Evolutionary conservation across 2,797 vertebrate species (phyloP).

Genomic region (Chromobotia macracanthus): DNA sequence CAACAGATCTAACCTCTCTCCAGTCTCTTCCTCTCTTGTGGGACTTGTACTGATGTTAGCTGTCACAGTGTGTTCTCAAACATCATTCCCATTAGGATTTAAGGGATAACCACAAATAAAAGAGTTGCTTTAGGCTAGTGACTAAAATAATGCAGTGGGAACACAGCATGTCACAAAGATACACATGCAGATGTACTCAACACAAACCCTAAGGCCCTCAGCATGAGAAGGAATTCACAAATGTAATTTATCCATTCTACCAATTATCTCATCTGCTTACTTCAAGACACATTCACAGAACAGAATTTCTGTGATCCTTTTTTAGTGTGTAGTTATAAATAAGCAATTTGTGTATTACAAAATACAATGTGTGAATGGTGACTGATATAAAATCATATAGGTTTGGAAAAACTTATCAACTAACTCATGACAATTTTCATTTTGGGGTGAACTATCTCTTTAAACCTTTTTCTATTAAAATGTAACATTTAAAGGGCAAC

Average conservation of each 20-base stretch:
- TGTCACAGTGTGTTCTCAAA: slow-evolving; percentile 37
- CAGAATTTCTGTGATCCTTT: background rate
- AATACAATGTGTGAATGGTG: too few species aligned
- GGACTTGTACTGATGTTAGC: slow-evolving; percentile 29
- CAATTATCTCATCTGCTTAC: background rate
- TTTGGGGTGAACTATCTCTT: too few species aligned
- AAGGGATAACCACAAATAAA: slow-evolving; percentile 54
- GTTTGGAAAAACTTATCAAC: too few species aligned
- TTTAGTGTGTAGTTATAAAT: background rate
- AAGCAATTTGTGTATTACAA: background rate
- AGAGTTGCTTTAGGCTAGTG: slow-evolving; percentile 60
- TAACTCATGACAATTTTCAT: too few species aligned
- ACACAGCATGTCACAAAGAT: slow-evolving; percentile 46
- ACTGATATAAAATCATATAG: too few species aligned
- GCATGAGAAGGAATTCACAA: slow-evolving; percentile 38
- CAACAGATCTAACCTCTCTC: background rate
- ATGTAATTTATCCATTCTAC: too few species aligned
- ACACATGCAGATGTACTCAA: slow-evolving; percentile 17
- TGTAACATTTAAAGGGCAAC: too few species aligned
- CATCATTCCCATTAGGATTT: slow-evolving; percentile 54
- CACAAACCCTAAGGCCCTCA: slow-evolving; percentile 37
- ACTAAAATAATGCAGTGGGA: slow-evolving; percentile 50
- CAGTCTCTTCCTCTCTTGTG: background rate
- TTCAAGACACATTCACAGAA: background rate
- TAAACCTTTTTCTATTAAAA: too few species aligned